Conservation (phyloP, 2,888 invertebrate genomes). For the Campaea margaritaria region DNA sequence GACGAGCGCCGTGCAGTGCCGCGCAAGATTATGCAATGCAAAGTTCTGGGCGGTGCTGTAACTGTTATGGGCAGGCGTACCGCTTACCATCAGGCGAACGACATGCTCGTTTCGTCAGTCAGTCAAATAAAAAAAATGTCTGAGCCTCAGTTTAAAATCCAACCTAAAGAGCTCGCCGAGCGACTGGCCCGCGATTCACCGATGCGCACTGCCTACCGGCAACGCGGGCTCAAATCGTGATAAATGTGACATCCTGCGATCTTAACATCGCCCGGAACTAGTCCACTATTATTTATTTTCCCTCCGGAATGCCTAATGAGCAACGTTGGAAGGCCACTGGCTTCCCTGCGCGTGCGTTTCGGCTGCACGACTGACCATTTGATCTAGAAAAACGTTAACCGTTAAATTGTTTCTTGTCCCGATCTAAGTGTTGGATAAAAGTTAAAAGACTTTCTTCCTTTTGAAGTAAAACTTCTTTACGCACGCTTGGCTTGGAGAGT, state of each 20-base stretch:
- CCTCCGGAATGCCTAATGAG: constrained; percentile 52
- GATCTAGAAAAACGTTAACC: constrained; percentile 5
- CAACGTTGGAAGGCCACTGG: constrained; percentile 14
- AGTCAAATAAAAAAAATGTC: no score
- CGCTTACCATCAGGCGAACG: no score
- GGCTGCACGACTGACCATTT: constrained; percentile 11
- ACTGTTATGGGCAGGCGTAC: no score
- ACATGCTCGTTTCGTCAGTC: no score
- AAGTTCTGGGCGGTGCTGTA: no score
- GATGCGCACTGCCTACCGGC: constrained; percentile 61
- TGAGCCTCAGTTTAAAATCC: no score
- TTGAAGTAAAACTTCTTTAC: no score
- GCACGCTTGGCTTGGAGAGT: no score
- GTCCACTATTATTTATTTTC: constrained; percentile 59
- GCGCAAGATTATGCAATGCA: no score
- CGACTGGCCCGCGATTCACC: constrained; percentile 50
- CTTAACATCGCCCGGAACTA: constrained; percentile 59
- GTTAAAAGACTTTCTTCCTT: no score
- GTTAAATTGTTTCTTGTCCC: constrained; percentile 11
- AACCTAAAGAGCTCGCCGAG: constrained; percentile 20
- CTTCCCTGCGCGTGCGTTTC: constrained; percentile 8
- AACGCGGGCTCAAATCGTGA: constrained; percentile 64
- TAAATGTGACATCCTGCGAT: constrained; percentile 67
- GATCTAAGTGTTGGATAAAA: constrained; percentile 4
- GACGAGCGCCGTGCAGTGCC: no score